Evolutionary conservation across 2,888 invertebrate genomes (phyloP).

Genomic region (Torymus texanus): DNA sequence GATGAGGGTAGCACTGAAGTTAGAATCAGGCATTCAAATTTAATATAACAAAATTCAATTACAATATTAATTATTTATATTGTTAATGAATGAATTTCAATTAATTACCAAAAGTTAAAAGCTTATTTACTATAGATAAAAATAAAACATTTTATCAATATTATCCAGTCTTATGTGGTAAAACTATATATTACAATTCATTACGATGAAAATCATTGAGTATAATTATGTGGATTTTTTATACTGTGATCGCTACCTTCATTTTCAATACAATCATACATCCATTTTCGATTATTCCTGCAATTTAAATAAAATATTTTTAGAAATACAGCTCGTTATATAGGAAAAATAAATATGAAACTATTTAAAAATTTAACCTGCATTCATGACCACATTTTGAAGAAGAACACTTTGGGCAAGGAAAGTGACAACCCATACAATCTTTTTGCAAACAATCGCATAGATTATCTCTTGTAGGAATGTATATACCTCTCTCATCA

Average conservation of each 20-base stretch:
- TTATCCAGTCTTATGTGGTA: no score
- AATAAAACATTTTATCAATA: no score
- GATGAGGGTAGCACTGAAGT: no score
- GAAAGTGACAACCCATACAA: constrained; percentile 91
- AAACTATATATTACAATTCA: no score
- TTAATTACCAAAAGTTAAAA: no score
- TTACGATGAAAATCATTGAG: constrained; percentile 2
- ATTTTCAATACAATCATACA: constrained; percentile 85
- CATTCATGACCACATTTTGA: constrained; percentile 89
- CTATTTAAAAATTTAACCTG: constrained; percentile 75
- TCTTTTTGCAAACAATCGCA: constrained; percentile 89
- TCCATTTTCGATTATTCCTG: constrained; percentile 85
- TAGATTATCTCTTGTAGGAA: constrained; percentile 81
- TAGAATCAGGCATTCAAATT: no score
- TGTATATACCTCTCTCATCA: constrained; percentile 83
- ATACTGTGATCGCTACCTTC: constrained; percentile 85
- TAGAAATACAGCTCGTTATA: not conserved
- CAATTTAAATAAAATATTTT: constrained; percentile 62
- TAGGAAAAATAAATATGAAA: constrained; percentile 38
- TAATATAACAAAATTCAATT: no score
- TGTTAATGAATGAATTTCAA: no score
- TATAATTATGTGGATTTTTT: constrained; percentile 76
- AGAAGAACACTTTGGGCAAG: constrained; percentile 84
- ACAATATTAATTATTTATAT: no score
- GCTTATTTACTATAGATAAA: no score